Evolutionary conservation across 2,113 vertebrate genomes (phyloP), one percentile per base, ranked within the genome.

Genomic region (Nannobrachium achirus): DNA sequence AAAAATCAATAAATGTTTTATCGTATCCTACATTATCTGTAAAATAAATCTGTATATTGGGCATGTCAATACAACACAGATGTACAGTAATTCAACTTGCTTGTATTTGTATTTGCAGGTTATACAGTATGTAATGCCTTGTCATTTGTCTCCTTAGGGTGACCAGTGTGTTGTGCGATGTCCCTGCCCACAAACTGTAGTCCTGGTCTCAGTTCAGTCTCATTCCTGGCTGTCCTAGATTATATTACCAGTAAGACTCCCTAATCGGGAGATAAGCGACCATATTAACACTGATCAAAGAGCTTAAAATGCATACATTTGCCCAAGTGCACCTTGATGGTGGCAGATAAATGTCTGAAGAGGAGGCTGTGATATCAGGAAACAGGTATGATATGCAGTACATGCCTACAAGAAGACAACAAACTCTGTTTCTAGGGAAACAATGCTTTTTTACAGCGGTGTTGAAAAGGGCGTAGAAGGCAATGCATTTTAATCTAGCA

Each of bases 221-320:
- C 25, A 39, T 56, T 69, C 25, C 3, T 82, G 18, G 50, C 44
- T 44, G 48, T 73, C 49, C 53, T 69, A 80, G 76, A 78, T 88
- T 88, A 76, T 57, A 75, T n/a, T n/a, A n/a, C n/a, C n/a, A n/a
- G n/a, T n/a, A n/a, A n/a, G n/a, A n/a, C n/a, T n/a, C n/a, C n/a
- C n/a, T n/a, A n/a, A n/a, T n/a, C n/a, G n/a, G n/a, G n/a, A n/a
- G n/a, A n/a, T n/a, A n/a, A n/a, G n/a, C n/a, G n/a, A n/a, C n/a
- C n/a, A n/a, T n/a, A n/a, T 88, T 86, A 79, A 66, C 18, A 13
- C 69, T 82, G 80, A 89, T 90, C 79, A 86, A 89, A 90, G 82
- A 75, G 46, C 79, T 78, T 49, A 52, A 49, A 2, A 39, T 69
- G 80, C 62, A 78, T 82, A 65, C 72, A 61, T 82, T 79, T 81